Evolutionary conservation across 2,888 invertebrate genomes (phyloP).

Genomic region (Acanthosoma haemorrhoidale): DNA sequence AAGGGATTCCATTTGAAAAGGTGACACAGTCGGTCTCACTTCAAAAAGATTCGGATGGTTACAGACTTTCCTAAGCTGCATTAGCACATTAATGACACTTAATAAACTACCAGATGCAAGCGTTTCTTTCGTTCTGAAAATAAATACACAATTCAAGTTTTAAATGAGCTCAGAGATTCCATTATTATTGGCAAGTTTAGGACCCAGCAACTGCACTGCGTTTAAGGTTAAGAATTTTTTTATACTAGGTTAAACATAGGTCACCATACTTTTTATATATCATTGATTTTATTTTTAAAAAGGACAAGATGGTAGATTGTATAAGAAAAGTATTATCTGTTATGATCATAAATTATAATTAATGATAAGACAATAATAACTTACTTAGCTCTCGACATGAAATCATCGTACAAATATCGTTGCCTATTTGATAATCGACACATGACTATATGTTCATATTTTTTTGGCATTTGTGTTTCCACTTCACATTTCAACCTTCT

Average conservation of each 20-base stretch:
- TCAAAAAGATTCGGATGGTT: constrained; percentile 98
- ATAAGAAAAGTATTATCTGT: no score
- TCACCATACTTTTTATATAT: constrained; percentile 17
- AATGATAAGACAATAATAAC: no score
- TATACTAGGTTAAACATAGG: background rate
- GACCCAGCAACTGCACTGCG: no score
- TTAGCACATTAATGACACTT: constrained; percentile 91
- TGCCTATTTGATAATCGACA: constrained; percentile 93
- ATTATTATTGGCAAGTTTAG: no score
- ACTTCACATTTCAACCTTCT: constrained; percentile 90
- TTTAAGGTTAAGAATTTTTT: background rate
- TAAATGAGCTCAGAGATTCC: no score
- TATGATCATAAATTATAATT: no score
- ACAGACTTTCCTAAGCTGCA: constrained; percentile 96
- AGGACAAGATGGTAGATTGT: no score
- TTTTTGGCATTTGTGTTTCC: constrained; percentile 94
- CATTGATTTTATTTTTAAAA: constrained; percentile 6
- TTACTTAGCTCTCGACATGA: constrained; percentile 93
- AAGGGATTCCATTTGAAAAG: constrained; percentile 82
- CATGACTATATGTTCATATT: constrained; percentile 91
- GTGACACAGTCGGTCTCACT: constrained; percentile 88
- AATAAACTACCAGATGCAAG: constrained; percentile 87
- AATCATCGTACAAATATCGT: constrained; percentile 96
- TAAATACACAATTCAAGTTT: constrained; percentile 36
- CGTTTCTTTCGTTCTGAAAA: constrained; percentile 81